These are phyloP conservation scores for Alloscopus bannaensis DNA, from an alignment of 2,888 invertebrate genomes.

Conservation along the genomic window DNA sequence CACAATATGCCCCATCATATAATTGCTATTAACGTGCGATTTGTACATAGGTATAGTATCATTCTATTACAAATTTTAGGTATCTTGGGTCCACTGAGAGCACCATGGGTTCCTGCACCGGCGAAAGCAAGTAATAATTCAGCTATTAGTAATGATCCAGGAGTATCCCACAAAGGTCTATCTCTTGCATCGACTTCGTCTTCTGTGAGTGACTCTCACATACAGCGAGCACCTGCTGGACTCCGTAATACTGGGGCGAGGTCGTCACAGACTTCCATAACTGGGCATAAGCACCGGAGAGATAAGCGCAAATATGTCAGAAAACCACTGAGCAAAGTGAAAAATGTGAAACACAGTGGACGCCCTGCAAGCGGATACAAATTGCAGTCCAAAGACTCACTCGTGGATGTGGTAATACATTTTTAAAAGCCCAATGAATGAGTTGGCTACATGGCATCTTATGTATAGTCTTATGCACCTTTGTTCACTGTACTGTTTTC, in stretches of 20 bases:
- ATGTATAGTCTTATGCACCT: not conserved
- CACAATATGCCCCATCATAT: too few relatives aligned
- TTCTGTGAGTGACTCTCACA: not conserved
- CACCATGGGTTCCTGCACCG: conserved; percentile 70
- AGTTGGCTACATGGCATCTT: conserved; percentile 61
- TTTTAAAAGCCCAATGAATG: conserved; percentile 69
- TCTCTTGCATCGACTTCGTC: not conserved
- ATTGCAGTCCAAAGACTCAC: conserved; percentile 69
- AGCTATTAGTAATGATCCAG: not conserved
- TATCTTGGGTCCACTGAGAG: conserved; percentile 39
- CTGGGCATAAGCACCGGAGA: conserved; percentile 5
- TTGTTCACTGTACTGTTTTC: conserved; percentile 24
- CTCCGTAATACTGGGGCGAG: not conserved
- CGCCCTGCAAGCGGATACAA: conserved; percentile 40
- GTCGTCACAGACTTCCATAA: not conserved
- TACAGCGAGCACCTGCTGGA: not conserved
- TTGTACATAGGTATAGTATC: too few relatives aligned
- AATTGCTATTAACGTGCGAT: too few relatives aligned
- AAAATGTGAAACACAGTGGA: conserved; percentile 16
- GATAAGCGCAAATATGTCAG: not conserved
- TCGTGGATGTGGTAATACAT: conserved; percentile 71
- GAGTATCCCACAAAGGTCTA: not conserved
- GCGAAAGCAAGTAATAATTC: conserved; percentile 41
- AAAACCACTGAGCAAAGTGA: conserved; percentile 9
- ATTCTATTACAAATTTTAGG: too few relatives aligned